These are phyloP conservation scores for Malurus alboscapulatus DNA, from an alignment of 2,113 vertebrate species.

Conservation along the genomic window DNA sequence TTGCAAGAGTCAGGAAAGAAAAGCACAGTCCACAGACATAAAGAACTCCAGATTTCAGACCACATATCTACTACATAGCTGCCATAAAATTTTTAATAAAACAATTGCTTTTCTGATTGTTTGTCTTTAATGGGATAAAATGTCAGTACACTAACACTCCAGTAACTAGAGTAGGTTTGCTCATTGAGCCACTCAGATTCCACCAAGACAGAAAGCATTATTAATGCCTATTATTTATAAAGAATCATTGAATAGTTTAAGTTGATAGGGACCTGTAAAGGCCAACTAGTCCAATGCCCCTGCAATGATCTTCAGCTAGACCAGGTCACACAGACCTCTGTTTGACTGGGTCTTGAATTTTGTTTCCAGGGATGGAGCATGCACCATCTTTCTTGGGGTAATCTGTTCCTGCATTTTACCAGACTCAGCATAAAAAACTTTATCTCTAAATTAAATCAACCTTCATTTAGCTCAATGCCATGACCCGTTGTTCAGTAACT, in stretches of 20 bases:
- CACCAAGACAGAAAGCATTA: background rate
- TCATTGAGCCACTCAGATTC: background rate
- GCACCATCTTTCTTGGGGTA: background rate
- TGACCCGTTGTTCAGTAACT: accelerated
- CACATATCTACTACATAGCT: accelerated
- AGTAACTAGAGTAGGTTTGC: background rate
- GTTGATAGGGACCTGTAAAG: background rate
- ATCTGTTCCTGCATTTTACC: background rate
- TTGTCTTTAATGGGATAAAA: background rate
- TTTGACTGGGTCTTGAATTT: background rate
- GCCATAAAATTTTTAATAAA: background rate
- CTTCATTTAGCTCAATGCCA: background rate
- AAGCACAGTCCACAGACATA: background rate
- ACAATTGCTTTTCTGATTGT: background rate
- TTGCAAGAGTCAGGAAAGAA: background rate
- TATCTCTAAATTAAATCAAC: background rate
- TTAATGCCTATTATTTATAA: background rate
- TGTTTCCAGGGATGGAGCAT: accelerated
- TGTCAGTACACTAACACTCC: background rate
- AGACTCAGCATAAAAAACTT: accelerated
- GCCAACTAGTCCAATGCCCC: background rate
- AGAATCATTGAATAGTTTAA: background rate
- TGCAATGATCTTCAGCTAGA: background rate
- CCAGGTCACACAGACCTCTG: background rate
- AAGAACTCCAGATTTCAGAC: background rate